phyloP scores from a whole-genome alignment of 2,113 vertebrate genomes.

The human region GRCh38 chr6:69944501-69945000 shows the following conservation, averaged over 20 bases:
- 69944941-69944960: conserved; percentile 68
- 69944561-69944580: background rate
- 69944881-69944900: conserved; percentile 49
- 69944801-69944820: background rate
- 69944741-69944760: background rate
- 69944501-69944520: background rate
- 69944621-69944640: background rate
- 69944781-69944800: background rate
- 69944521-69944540: background rate
- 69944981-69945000: conserved; percentile 67
- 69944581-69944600: background rate
- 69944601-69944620: background rate
- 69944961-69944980: background rate
- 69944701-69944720: background rate
- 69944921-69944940: conserved; percentile 50
- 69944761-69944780: background rate
- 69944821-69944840: background rate
- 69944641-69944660: background rate
- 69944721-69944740: background rate
- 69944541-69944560: background rate
- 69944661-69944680: background rate
- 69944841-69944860: conserved; percentile 1
- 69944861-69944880: conserved; percentile 3
- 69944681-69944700: background rate
- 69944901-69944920: conserved; percentile 60